phyloP scores from a whole-genome alignment of 2,113 vertebrate genomes.

The Burhinus oedicnemus region DNA sequence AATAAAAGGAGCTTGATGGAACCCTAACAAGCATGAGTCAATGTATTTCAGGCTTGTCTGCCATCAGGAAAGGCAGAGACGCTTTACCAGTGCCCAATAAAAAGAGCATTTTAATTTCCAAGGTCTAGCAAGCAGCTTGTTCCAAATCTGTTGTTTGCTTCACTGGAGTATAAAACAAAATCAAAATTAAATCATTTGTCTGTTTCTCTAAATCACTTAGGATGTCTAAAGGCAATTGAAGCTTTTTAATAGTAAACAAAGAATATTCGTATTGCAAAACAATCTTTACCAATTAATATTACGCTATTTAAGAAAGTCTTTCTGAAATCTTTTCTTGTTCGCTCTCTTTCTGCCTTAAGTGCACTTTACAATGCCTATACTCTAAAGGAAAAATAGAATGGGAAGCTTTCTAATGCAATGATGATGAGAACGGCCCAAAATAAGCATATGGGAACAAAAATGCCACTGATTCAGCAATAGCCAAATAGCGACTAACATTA shows the following conservation, averaged over 20 bases:
- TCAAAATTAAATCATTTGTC: constrained; percentile 44
- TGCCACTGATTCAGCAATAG: not conserved
- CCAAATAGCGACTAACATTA: not conserved
- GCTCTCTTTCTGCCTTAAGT: not conserved
- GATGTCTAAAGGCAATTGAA: constrained; percentile 24
- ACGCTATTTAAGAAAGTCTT: not conserved
- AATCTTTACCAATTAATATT: not conserved
- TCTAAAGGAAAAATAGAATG: not conserved
- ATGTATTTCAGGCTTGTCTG: constrained; percentile 49
- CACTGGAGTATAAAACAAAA: constrained; percentile 44
- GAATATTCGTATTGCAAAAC: not conserved
- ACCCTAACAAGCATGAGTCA: constrained; percentile 48
- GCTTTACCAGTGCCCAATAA: constrained; percentile 12
- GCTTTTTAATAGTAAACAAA: constrained; percentile 14
- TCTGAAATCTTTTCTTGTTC: not conserved
- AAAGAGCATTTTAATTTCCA: constrained; percentile 53
- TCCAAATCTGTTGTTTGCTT: constrained; percentile 61
- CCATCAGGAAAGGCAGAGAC: constrained; percentile 10
- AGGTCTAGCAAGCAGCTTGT: constrained; percentile 57
- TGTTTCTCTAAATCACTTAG: constrained; percentile 32
- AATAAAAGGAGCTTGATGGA: constrained; percentile 52
- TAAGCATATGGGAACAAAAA: not conserved
- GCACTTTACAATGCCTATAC: not conserved
- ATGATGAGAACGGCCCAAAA: not conserved
- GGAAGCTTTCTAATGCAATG: not conserved